Conservation (phyloP, 2,797 vertebrate genomes). For the Takifugu ocellatus region DNA sequence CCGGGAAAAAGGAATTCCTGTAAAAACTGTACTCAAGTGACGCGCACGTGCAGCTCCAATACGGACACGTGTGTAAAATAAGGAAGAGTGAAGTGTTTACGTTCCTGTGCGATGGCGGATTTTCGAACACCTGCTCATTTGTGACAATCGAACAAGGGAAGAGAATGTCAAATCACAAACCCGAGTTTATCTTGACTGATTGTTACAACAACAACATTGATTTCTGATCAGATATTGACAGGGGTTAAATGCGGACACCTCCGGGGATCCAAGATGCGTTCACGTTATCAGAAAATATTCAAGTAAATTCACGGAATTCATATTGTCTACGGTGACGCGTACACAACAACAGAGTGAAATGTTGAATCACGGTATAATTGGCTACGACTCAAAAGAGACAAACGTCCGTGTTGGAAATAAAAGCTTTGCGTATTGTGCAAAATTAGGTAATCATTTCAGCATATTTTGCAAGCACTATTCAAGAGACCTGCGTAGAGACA, state of each 20-base stretch:
- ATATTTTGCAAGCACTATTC: no score
- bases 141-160: rapidly evolving
- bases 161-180: rapidly evolving
- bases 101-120: not conserved
- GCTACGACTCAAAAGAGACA: no score
- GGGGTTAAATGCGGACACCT: slow-evolving; percentile 1
- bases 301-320: not conserved
- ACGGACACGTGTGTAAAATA: slow-evolving; percentile 52
- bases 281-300: not conserved
- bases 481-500: no score
- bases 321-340: no score
- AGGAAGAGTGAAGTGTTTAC: slow-evolving; percentile 3
- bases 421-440: no score
- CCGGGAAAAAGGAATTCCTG: no score
- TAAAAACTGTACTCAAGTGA: no score
- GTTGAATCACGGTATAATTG: not conserved
- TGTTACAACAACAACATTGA: not conserved
- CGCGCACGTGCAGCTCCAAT: slow-evolving; percentile 52
- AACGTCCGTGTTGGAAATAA: no score
- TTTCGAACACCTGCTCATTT: no score
- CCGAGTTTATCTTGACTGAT: rapidly evolving
- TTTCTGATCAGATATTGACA: not conserved
- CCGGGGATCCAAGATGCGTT: slow-evolving; percentile 30
- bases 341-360: not conserved
- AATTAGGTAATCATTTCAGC: no score